Percentiles rank a stretch among this genome's conserved stretches.
Evolutionary conservation across 2,888 invertebrate genomes (phyloP).

Genomic region (Cryptus viduatorius): DNA sequence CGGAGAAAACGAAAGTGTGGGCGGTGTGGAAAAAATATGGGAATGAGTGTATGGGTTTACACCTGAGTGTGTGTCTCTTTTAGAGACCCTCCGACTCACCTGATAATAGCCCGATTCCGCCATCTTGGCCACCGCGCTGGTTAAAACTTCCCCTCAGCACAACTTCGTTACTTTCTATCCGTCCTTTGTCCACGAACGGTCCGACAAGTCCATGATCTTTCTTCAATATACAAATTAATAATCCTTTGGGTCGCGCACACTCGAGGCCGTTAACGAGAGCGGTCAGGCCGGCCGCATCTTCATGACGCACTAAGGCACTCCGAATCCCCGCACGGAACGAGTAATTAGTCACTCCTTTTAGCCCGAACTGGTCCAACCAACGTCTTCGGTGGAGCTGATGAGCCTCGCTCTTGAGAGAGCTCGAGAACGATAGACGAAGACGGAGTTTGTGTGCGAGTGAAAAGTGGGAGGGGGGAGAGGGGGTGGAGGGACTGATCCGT

Average conservation of each 20-base stretch:
- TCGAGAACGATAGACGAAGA: conserved; percentile 17
- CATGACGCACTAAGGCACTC: conserved; percentile 56
- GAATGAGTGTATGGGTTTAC: conserved; percentile 4
- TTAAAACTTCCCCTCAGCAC: conserved; percentile 49
- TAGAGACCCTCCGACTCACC: conserved; percentile 85
- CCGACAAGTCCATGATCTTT: conserved; percentile 76
- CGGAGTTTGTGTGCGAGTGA: not conserved
- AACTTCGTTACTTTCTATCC: conserved; percentile 79
- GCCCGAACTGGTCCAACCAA: conserved; percentile 41
- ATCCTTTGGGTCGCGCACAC: conserved; percentile 22
- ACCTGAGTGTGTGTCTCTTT: conserved; percentile 27
- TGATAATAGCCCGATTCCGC: conserved; percentile 89
- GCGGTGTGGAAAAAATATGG: conserved; percentile 11
- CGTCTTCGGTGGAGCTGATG: conserved; percentile 33
- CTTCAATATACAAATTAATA: conserved; percentile 60
- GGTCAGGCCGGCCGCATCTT: conserved; percentile 64
- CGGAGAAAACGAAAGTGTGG: not conserved
- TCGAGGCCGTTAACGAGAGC: conserved; percentile 49
- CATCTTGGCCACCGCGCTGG: conserved; percentile 86
- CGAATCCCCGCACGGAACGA: conserved; percentile 30
- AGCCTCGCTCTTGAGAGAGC: conserved; percentile 13
- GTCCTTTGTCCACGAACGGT: conserved; percentile 80
- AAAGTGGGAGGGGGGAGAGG: not conserved
- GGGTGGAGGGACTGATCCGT: conserved; percentile 30
- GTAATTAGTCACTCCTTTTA: conserved; percentile 62